A percentile compares a stretch with the other conserved stretches of the same genome.
These are phyloP conservation scores for Lepeophtheirus nordmannii DNA, from an alignment of 2,888 invertebrate species.

Conservation along the genomic window DNA sequence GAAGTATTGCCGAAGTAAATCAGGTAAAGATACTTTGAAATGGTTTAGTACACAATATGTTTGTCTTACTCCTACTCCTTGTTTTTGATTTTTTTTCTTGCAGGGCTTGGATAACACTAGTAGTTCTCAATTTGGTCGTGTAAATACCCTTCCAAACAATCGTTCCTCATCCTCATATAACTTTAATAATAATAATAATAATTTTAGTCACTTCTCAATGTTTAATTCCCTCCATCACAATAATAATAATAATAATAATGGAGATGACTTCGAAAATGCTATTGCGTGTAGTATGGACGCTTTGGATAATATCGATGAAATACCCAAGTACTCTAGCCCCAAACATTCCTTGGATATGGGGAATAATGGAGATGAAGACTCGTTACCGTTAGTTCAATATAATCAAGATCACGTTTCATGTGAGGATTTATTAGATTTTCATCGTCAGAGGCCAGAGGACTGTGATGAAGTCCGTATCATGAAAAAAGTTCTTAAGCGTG, in stretches of 20 bases:
- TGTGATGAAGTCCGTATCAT: conserved; percentile 83
- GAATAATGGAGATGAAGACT: not conserved
- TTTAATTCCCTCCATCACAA: not conserved
- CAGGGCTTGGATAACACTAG: conserved; percentile 12
- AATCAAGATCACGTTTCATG: conserved; percentile 63
- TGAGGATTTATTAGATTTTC: conserved; percentile 75
- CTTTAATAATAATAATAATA: not conserved
- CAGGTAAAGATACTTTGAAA: conserved; percentile 1
- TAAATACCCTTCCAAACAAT: no score
- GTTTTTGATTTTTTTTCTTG: conserved; percentile 25
- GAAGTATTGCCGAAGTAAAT: conserved; percentile 22
- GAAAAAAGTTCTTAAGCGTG: conserved; percentile 64
- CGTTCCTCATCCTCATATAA: not conserved
- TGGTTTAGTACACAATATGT: conserved; percentile 27
- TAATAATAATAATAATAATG: not conserved
- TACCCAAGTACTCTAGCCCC: no score
- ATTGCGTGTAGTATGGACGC: conserved; percentile 47
- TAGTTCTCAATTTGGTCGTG: not conserved
- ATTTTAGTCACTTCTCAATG: no score
- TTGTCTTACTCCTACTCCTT: conserved; percentile 17
- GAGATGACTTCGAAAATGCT: conserved; percentile 42
- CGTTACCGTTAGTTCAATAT: conserved; percentile 10
- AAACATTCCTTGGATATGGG: no score
- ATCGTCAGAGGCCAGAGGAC: conserved; percentile 51
- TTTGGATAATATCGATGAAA: conserved; percentile 41